Base-by-base conservation (phyloP, 1,140 invertebrate species). In the Euura saliciscinereae region DNA sequence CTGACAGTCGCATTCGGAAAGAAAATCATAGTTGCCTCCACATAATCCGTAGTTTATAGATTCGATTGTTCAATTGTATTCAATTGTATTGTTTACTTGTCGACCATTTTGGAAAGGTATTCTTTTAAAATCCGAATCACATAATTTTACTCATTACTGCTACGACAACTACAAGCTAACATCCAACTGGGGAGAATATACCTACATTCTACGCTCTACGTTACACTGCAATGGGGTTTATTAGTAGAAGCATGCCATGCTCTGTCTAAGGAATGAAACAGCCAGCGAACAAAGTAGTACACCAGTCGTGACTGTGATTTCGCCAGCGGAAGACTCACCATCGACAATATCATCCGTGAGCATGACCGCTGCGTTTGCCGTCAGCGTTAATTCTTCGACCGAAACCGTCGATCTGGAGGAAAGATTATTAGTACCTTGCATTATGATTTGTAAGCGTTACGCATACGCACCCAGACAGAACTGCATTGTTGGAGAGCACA, bases 401-500 rank as follows among this genome's bases (percentile, higher is more conserved):
- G 51, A 5, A n/a, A 78, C 43, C 28, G 3, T 51, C 11, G 3
- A 44, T n/a, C 28, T 11, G 43, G 51, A 59, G 10, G 13, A 59
- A 59, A 28, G 42, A 65, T 74, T 66, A 65, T 42, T 45, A 59
- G 6, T 7, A 6, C 43, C 67, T 42, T 45, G 13, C 8, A 59
- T 2, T 28, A 59, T 59, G 10, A 11, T 4, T 6, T 1, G 10
- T 11, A 3, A 59, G 13, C 6, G 13, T 59, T n/a, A 59, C 51
- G 13, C 51, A 59, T 46, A 66, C 69, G 78, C 68, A 83, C 82
- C 65, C 73, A 44, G 73, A 13, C 11, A 68, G 43, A 71, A 77
- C 66, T 44, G 77, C 74, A 66, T 79, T 78, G 68, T 74, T 80
- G 3, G 81, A 80, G 6, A 84, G 80, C 11, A 90, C 78, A 65